Conservation (phyloP, 2,113 vertebrate genomes). For the Prunella fulvescens region DNA sequence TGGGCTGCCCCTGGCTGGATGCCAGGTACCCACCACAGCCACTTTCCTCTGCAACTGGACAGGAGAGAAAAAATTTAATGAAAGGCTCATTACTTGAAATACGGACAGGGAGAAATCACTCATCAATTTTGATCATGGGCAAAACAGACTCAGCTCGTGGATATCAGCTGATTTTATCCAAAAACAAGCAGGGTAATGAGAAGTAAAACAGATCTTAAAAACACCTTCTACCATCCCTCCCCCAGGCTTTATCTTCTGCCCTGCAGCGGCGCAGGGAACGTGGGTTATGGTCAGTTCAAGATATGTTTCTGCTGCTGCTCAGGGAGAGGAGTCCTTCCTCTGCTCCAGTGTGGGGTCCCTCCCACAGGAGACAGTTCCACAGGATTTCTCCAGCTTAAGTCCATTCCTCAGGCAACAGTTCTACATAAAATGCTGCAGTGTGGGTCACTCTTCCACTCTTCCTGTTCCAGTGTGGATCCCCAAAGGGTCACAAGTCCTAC, state of each 20-base stretch:
- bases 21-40: neutral
- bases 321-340: neutral
- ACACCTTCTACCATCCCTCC: neutral
- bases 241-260: neutral
- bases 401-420: neutral
- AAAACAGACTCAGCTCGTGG: neutral
- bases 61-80: neutral
- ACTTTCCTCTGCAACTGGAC: neutral
- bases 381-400: neutral
- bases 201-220: neutral
- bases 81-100: neutral
- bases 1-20: neutral
- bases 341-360: neutral
- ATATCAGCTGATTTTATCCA: neutral
- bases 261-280: accelerated
- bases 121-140: neutral
- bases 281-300: neutral
- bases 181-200: neutral
- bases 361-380: neutral
- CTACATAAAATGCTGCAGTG: neutral
- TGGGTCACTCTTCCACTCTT: neutral
- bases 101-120: neutral
- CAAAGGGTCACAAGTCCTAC: neutral
- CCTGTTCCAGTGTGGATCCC: neutral
- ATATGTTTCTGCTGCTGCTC: accelerated